These are phyloP conservation scores for Thaleichthys pacificus DNA, from an alignment of 2,797 vertebrate genomes.

Conservation along the genomic window DNA sequence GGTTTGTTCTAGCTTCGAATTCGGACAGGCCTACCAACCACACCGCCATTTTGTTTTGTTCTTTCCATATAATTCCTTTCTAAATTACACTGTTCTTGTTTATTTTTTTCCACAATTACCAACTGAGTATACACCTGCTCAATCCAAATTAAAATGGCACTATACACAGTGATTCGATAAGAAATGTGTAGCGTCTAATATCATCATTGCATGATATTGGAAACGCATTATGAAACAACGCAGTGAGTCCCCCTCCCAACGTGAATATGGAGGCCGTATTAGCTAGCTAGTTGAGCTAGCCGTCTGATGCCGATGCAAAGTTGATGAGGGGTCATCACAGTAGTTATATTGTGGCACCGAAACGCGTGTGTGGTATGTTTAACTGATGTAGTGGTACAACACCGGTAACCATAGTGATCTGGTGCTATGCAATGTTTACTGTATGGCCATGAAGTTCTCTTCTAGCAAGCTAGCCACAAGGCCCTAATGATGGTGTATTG, in stretches of 20 bases:
- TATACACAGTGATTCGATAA: neutral
- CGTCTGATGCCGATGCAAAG: neutral
- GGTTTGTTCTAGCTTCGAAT: constrained; percentile 37
- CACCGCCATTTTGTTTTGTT: constrained; percentile 85
- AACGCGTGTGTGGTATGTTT: neutral
- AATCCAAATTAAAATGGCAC: accelerated
- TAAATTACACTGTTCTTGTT: constrained; percentile 10
- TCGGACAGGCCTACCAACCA: constrained; percentile 41
- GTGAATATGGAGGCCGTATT: constrained; percentile 62
- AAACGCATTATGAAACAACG: constrained; percentile 68
- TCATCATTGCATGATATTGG: constrained; percentile 22
- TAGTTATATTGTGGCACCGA: neutral
- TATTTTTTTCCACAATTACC: neutral
- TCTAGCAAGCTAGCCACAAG: neutral
- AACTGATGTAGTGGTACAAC: neutral
- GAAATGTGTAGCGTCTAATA: neutral
- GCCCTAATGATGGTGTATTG: constrained; percentile 45
- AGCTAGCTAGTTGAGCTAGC: constrained; percentile 36
- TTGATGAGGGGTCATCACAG: neutral
- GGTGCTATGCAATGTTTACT: neutral
- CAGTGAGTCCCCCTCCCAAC: constrained; percentile 60
- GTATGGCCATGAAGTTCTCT: neutral
- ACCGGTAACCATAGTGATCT: neutral
- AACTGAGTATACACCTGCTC: neutral
- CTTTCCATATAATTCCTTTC: constrained; percentile 57